Conservation (phyloP, 2,797 vertebrate genomes). For the Mus minutoides region DNA sequence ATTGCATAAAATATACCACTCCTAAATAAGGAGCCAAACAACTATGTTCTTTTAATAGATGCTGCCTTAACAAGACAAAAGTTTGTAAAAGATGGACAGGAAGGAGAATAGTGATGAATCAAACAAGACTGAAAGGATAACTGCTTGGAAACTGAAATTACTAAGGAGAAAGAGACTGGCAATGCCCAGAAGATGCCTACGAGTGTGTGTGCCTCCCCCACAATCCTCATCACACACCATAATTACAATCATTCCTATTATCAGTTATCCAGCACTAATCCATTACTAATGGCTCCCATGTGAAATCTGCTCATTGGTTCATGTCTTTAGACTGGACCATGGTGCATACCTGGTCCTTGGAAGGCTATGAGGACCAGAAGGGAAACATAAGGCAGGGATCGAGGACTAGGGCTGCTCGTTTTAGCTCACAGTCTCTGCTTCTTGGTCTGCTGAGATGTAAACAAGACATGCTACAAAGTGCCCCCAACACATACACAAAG, state of each 20-base stretch:
- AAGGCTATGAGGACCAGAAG: not conserved
- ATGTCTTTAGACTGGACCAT: not conserved
- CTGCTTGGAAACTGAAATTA: not conserved
- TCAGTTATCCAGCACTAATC: not conserved
- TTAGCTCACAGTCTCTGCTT: not conserved
- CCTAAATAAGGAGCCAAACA: not conserved
- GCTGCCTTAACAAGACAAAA: not conserved
- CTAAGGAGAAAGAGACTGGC: not conserved
- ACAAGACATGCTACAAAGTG: not conserved
- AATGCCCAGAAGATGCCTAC: not conserved
- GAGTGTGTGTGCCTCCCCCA: not conserved
- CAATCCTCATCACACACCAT: not conserved
- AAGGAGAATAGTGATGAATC: not conserved
- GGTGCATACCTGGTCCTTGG: not conserved
- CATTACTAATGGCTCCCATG: not conserved
- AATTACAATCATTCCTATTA: not conserved
- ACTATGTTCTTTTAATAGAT: not conserved
- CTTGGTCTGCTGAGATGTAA: not conserved
- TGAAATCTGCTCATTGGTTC: not conserved
- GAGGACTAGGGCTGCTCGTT: not conserved
- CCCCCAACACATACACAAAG: not conserved
- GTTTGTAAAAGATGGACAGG: not conserved
- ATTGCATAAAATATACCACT: not conserved
- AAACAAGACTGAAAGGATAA: not conserved
- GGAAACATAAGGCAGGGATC: not conserved